These are phyloP conservation scores for Bombus confusus DNA, from an alignment of 1,140 invertebrate species.

Conservation along the genomic window DNA sequence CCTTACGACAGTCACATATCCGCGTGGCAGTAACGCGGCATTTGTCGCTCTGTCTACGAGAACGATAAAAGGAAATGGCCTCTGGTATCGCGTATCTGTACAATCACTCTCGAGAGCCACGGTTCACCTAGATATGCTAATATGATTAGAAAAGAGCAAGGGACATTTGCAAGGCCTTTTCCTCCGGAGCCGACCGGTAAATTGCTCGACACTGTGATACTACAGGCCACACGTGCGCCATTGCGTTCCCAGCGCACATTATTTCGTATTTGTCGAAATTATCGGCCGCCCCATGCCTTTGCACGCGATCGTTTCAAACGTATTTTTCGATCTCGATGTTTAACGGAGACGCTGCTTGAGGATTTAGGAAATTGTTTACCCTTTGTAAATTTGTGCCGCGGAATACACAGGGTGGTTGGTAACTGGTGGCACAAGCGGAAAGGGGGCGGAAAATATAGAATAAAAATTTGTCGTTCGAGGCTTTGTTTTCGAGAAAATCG, in stretches of 20 bases:
- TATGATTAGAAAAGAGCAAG: conserved; percentile 53
- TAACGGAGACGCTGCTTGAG: too few relatives aligned
- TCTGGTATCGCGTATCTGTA: conserved; percentile 52
- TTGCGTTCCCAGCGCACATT: not conserved
- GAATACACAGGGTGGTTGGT: too few relatives aligned
- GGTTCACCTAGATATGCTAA: conserved; percentile 56
- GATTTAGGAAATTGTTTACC: too few relatives aligned
- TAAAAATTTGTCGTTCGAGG: too few relatives aligned
- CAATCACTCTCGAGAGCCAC: conserved; percentile 36
- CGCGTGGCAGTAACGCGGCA: conserved; percentile 48
- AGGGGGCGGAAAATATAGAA: too few relatives aligned
- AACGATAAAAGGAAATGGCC: conserved; percentile 65
- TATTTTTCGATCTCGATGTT: too few relatives aligned
- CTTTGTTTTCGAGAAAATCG: too few relatives aligned
- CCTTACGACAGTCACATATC: conserved; percentile 54
- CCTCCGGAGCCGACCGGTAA: conserved; percentile 17
- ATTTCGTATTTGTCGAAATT: conserved; percentile 15
- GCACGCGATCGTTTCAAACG: not conserved
- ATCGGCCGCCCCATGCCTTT: not conserved
- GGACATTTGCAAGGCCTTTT: conserved; percentile 34
- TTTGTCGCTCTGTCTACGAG: conserved; percentile 53
- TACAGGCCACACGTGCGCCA: conserved; percentile 6
- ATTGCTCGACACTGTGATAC: conserved; percentile 1
- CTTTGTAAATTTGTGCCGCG: too few relatives aligned
- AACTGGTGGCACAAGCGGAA: too few relatives aligned